Conservation (phyloP, 2,888 invertebrate genomes). For the Harmothoe impar region DNA sequence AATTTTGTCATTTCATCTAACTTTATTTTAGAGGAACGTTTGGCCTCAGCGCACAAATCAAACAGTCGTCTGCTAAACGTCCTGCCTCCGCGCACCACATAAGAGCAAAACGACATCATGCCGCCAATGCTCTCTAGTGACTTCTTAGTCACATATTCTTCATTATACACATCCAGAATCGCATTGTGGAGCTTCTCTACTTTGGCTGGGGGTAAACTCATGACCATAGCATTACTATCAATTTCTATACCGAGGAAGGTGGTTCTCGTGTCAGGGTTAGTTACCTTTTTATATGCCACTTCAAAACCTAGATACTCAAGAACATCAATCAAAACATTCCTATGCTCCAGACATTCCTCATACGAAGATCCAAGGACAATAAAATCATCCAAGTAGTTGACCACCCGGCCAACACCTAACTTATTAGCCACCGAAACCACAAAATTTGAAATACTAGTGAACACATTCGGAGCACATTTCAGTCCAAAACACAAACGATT, state of each 20-base stretch:
- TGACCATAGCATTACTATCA: neutral
- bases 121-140: neutral
- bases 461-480: slow-evolving; percentile 3
- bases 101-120: neutral
- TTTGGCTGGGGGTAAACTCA: neutral
- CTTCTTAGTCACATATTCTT: neutral
- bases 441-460: neutral
- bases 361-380: neutral
- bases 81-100: neutral
- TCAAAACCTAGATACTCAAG: neutral
- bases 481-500: neutral
- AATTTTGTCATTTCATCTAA: neutral
- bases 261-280: neutral
- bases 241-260: slow-evolving; percentile 23
- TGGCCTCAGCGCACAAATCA: neutral
- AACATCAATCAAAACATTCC: neutral
- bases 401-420: neutral
- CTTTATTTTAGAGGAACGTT: neutral
- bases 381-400: slow-evolving; percentile 19
- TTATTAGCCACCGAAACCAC: neutral
- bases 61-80: neutral
- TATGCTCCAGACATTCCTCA: neutral
- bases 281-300: neutral
- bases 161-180: neutral
- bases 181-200: neutral